Conservation (phyloP, 2,797 vertebrate species). For the Oreortyx pictus region DNA sequence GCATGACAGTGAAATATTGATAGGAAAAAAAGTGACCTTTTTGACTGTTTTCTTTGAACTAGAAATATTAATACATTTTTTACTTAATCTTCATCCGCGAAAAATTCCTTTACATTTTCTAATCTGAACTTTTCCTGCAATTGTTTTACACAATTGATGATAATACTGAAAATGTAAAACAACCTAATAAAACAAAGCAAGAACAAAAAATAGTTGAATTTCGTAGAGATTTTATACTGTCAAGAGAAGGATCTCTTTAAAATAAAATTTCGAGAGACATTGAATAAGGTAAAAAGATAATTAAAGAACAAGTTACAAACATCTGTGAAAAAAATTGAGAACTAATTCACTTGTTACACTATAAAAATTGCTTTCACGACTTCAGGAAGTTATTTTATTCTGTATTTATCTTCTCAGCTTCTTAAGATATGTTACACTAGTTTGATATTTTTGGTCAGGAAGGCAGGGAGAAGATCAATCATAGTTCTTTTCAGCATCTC, state of each 20-base stretch:
- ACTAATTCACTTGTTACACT: neutral
- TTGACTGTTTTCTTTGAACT: neutral
- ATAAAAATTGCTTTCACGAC: fast-evolving
- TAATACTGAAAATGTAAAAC: neutral
- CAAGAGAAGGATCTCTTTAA: neutral
- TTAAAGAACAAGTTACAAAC: neutral
- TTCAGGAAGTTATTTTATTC: neutral
- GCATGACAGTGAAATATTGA: neutral
- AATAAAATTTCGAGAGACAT: neutral
- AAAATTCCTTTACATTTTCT: neutral
- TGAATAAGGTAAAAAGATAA: neutral
- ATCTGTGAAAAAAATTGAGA: neutral
- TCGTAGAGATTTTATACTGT: neutral
- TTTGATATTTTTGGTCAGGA: neutral
- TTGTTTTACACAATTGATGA: neutral
- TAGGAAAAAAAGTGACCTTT: neutral
- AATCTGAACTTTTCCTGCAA: neutral
- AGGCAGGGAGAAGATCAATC: neutral
- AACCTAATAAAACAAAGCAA: neutral
- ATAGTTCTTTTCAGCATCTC: neutral
- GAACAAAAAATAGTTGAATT: neutral
- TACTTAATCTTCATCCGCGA: neutral
- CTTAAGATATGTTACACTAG: neutral
- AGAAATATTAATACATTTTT: neutral
- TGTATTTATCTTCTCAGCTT: neutral